Percentiles rank a stretch among this genome's conserved stretches.
These are phyloP conservation scores for Peromyscus maniculatus DNA, from an alignment of 2,113 vertebrate genomes.

Conservation along the genomic window DNA sequence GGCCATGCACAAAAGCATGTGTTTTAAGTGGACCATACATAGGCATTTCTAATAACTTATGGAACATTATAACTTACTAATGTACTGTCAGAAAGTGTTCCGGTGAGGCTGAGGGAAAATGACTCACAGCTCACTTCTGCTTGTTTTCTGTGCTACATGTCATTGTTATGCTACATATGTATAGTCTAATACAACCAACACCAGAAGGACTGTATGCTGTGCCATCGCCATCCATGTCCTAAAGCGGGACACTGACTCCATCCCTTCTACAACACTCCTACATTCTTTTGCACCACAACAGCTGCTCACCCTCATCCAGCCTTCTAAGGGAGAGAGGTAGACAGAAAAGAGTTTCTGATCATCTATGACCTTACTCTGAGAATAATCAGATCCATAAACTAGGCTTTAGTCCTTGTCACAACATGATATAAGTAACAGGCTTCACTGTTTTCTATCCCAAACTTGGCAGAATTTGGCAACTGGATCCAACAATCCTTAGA, in stretches of 20 bases:
- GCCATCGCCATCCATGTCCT: not conserved
- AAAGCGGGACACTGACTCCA: not conserved
- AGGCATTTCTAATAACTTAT: slow-evolving; percentile 18
- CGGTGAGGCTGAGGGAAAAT: not conserved
- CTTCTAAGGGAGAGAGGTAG: not conserved
- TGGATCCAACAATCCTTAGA: slow-evolving; percentile 16
- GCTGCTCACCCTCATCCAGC: not conserved
- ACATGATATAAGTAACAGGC: not conserved
- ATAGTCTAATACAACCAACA: not conserved
- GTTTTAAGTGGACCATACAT: not conserved
- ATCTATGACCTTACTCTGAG: not conserved
- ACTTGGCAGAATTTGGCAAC: not conserved
- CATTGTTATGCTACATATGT: not conserved
- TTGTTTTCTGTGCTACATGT: not conserved
- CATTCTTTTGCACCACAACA: not conserved
- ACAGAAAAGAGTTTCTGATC: not conserved
- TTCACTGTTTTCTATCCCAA: not conserved
- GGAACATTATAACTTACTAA: slow-evolving; percentile 57
- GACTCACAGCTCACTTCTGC: slow-evolving; percentile 17
- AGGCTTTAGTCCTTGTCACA: not conserved
- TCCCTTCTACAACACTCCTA: not conserved
- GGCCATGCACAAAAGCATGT: slow-evolving; percentile 1
- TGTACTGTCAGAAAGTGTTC: not conserved
- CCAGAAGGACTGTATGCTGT: not conserved
- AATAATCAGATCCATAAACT: not conserved